Evolutionary conservation across 1,140 invertebrate genomes (phyloP).

Genomic region (Drosophila kikkawai): DNA sequence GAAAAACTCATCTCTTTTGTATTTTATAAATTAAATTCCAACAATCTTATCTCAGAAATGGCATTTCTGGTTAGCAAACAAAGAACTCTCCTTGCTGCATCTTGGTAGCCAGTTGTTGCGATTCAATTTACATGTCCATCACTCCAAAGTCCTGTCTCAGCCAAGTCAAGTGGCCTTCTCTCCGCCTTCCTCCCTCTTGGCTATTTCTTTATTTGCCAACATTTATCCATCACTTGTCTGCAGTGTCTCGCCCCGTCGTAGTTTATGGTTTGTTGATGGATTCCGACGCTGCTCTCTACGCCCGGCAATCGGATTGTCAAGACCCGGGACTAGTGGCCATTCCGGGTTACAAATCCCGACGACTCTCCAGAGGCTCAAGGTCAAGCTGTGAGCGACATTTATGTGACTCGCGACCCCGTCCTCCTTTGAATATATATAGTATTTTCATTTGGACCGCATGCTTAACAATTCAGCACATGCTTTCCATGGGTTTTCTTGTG

Average conservation of each 20-base stretch:
- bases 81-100: slow-evolving; percentile 5
- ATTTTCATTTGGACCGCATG: slow-evolving; percentile 54
- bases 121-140: slow-evolving; percentile 49
- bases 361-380: slow-evolving; percentile 54
- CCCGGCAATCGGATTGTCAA: slow-evolving; percentile 32
- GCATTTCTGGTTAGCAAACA: slow-evolving; percentile 5
- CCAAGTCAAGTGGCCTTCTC: slow-evolving; percentile 21
- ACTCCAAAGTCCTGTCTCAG: slow-evolving; percentile 14
- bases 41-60: background rate
- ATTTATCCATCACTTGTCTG: slow-evolving; percentile 56
- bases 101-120: slow-evolving; percentile 27
- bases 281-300: slow-evolving; percentile 24
- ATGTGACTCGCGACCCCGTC: slow-evolving; percentile 45
- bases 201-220: slow-evolving; percentile 52
- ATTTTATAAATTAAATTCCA: background rate
- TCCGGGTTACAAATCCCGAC: slow-evolving; percentile 35
- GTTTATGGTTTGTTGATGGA: slow-evolving; percentile 55
- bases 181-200: background rate
- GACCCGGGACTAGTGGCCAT: slow-evolving; percentile 20
- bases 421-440: slow-evolving; percentile 15
- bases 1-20: background rate
- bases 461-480: slow-evolving; percentile 81
- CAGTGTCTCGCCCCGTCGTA: slow-evolving; percentile 42
- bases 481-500: slow-evolving; percentile 30
- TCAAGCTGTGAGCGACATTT: slow-evolving; percentile 77